Conservation (phyloP, 2,888 invertebrate species). For the Zeuzera pyrina region DNA sequence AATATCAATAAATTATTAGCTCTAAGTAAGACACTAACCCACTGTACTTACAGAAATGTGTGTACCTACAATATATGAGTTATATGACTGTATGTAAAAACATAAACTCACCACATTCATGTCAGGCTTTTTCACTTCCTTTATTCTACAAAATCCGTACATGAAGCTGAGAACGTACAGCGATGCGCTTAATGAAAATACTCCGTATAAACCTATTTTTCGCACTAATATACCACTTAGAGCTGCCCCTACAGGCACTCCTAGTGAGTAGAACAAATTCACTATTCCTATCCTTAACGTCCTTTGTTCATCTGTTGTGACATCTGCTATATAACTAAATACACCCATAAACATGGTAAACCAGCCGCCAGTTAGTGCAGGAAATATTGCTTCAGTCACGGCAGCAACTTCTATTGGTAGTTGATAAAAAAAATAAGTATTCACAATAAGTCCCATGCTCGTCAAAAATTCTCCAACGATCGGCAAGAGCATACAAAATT, state of each 20-base stretch:
- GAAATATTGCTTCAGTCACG: constrained; percentile 85
- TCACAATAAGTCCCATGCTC: constrained; percentile 82
- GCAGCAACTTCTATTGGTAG: constrained; percentile 87
- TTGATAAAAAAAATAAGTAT: constrained; percentile 85
- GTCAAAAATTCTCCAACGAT: constrained; percentile 86
- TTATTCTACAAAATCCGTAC: constrained; percentile 81
- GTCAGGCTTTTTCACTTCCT: constrained; percentile 73
- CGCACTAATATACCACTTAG: constrained; percentile 84
- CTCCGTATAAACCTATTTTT: constrained; percentile 86
- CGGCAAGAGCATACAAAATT: constrained; percentile 88
- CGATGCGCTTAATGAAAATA: constrained; percentile 83
- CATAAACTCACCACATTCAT: constrained; percentile 42
- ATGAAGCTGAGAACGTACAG: constrained; percentile 82
- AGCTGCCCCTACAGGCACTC: constrained; percentile 91
- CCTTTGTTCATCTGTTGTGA: constrained; percentile 86
- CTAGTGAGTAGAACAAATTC: constrained; percentile 90
- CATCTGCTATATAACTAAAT: constrained; percentile 91
- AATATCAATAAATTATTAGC: not conserved
- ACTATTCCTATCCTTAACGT: constrained; percentile 90
- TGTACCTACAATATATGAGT: no score
- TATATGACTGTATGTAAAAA: no score
- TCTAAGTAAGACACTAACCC: no score
- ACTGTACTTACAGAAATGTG: no score
- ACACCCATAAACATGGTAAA: constrained; percentile 93
- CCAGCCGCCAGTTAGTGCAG: constrained; percentile 88